phyloP scores from a whole-genome alignment of 2,888 invertebrate species.

The Idaea aversata region DNA sequence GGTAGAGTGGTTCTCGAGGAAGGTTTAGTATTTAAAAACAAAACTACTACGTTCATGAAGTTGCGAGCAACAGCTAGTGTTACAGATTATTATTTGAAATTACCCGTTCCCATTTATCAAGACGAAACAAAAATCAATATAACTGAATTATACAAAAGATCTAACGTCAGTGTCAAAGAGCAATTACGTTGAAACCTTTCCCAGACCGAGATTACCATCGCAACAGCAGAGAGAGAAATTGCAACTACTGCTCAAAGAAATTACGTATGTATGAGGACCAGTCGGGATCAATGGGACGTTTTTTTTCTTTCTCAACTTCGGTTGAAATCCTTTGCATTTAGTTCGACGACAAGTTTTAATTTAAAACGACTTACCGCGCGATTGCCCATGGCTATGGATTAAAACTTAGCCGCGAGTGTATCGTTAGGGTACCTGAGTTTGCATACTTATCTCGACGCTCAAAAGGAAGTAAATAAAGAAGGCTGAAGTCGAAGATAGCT shows the following conservation, averaged over 20 bases:
- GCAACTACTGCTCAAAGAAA: conserved; percentile 24
- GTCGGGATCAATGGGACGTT: conserved; percentile 34
- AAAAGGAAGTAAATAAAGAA: conserved; percentile 40
- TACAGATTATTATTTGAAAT: too few species aligned
- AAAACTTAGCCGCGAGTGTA: conserved; percentile 45
- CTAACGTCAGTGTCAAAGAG: conserved; percentile 5
- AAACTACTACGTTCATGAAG: too few species aligned
- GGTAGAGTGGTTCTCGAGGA: too few species aligned
- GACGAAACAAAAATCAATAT: too few species aligned
- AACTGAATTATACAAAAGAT: not conserved
- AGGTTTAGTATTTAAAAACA: too few species aligned
- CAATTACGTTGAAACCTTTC: conserved; percentile 6
- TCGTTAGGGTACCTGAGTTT: conserved; percentile 29
- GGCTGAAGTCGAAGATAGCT: conserved; percentile 27
- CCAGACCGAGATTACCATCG: conserved; percentile 1
- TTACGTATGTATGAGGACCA: conserved; percentile 38
- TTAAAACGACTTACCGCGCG: conserved; percentile 68
- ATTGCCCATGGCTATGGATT: conserved; percentile 59
- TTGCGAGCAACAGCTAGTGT: too few species aligned
- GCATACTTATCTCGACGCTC: conserved; percentile 31
- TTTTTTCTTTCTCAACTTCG: conserved; percentile 38
- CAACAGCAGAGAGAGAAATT: conserved; percentile 10
- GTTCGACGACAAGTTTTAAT: conserved; percentile 62
- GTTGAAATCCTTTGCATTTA: conserved; percentile 47
- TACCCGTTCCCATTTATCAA: too few species aligned